A percentile compares a stretch with the other conserved stretches of the same genome.
These are phyloP conservation scores for Nothobranchius kuhntae DNA, from an alignment of 2,113 vertebrate species.

Conservation along the genomic window DNA sequence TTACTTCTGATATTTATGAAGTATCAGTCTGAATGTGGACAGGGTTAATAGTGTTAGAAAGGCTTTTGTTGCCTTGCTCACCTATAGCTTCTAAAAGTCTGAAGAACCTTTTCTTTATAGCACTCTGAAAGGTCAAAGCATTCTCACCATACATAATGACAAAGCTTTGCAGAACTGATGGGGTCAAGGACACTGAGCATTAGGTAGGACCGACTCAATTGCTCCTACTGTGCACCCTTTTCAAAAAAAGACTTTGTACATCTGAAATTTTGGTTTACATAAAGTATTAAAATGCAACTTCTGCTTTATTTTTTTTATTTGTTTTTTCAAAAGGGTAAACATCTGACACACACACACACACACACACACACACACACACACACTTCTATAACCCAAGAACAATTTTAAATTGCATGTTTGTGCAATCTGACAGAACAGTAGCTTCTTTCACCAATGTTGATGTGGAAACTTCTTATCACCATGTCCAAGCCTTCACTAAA, in stretches of 20 bases:
- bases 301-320: not conserved
- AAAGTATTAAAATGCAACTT: not conserved
- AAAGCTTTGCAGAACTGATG: constrained; percentile 3
- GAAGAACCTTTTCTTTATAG: constrained; percentile 38
- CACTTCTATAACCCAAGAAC: not conserved
- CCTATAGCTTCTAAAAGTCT: constrained; percentile 3
- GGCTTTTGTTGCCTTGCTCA: not conserved
- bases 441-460: not conserved
- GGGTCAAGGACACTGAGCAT: constrained; percentile 12
- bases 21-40: constrained; percentile 10
- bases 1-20: constrained; percentile 22
- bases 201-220: not conserved
- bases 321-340: no score
- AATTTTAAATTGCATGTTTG: not conserved
- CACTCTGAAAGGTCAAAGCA: constrained; percentile 11
- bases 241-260: not conserved
- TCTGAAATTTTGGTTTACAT: not conserved
- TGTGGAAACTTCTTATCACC: no score
- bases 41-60: constrained; percentile 21
- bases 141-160: not conserved
- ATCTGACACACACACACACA: no score
- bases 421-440: not conserved
- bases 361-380: not conserved
- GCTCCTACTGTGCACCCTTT: not conserved
- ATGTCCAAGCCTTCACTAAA: not conserved